A percentile compares a stretch with the other conserved stretches of the same genome.
These are phyloP conservation scores for Diorhabda elongata DNA, from an alignment of 1,140 invertebrate species.

Conservation along the genomic window DNA sequence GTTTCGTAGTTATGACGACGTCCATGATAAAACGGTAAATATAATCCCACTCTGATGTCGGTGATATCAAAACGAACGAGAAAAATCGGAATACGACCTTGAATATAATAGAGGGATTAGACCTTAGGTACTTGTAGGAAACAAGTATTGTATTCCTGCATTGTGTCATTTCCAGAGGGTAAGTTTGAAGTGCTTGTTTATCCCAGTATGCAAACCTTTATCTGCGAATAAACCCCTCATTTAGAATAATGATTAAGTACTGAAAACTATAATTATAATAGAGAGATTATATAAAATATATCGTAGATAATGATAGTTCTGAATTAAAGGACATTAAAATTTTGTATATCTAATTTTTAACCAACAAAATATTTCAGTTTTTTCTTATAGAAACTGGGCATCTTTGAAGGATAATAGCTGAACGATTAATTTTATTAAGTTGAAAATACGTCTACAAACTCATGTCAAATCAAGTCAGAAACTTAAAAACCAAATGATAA, in stretches of 20 bases:
- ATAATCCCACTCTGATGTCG: not conserved
- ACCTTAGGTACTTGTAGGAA: slow-evolving; percentile 33
- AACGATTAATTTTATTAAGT: no score
- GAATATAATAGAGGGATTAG: slow-evolving; percentile 33
- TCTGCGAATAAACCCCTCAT: slow-evolving; percentile 22
- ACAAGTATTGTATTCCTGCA: slow-evolving; percentile 26
- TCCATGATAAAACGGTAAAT: no score
- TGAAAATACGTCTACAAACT: no score
- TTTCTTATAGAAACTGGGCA: no score
- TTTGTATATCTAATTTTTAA: no score
- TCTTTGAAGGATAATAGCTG: no score
- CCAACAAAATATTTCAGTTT: no score
- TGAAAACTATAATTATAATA: not conserved
- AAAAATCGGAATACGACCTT: slow-evolving; percentile 24
- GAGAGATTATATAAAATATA: not conserved
- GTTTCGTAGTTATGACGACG: no score
- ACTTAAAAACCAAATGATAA: no score
- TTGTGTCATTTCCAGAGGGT: slow-evolving; percentile 33
- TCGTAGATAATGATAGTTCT: not conserved
- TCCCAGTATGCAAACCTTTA: slow-evolving; percentile 20
- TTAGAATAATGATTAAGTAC: slow-evolving; percentile 22
- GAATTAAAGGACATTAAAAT: not conserved
- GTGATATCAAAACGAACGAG: slow-evolving; percentile 2
- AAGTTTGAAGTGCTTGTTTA: slow-evolving; percentile 31
- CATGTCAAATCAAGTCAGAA: no score